Evolutionary conservation across 1,140 invertebrate genomes (phyloP), one percentile per base, ranked within the genome.

Genomic region (Wiebesia pumilae): DNA sequence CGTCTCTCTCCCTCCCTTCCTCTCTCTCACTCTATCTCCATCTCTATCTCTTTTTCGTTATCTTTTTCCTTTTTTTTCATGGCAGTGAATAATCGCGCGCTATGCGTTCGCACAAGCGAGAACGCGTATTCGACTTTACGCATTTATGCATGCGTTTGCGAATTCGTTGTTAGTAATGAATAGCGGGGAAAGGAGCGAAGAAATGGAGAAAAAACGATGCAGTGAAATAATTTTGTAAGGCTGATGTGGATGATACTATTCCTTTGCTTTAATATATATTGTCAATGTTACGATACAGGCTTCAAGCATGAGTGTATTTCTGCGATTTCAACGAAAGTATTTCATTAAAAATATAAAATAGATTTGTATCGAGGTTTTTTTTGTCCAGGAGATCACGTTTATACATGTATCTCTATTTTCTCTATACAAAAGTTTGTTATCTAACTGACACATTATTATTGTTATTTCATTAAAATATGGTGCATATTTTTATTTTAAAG

Each of bases 1-100:
- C 85, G 88, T 89, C 90, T 89, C 87, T 83, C 79, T 73, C 79
- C 86, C 78, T 58, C 79, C n/a, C n/a, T n/a, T n/a, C n/a, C n/a
- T n/a, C n/a, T n/a, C n/a, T n/a, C n/a, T n/a, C n/a, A n/a, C n/a
- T n/a, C n/a, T n/a, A n/a, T n/a, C n/a, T 58, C 83, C 47, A 12
- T 47, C 14, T 62, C 19, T 40, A 1, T 89, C 90, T 89, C 88
- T 81, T 47, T 14, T 47, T 47, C 43, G 14, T 47, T 14, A 10
- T 69, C 67, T 79, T 83, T 69, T 67, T 19, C 1, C 54, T 33
- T 24, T 1, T 30, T 4, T 2, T 35, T 62, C 58, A 3, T 1
- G 27, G 40, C 33, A 24, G n/a, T 1, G 24, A 81, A 6, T 43
- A 30, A 16, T 40, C n/a, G 43, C 7, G 24, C 38, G 30, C 51